Base-by-base conservation (phyloP, 2,113 vertebrate species). In the Lates calcarifer region DNA sequence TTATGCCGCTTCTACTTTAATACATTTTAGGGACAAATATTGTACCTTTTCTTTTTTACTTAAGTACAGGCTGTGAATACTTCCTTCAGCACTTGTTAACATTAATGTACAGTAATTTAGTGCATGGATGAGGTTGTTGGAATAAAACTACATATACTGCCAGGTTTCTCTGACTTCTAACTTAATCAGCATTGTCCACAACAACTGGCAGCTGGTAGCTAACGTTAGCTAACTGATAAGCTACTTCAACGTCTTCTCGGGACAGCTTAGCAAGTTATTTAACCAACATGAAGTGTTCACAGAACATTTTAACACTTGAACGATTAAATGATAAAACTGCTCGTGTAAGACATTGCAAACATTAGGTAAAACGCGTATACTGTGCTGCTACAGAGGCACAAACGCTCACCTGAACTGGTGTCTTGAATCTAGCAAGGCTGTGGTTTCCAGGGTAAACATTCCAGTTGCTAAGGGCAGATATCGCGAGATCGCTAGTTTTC, bases 391-490 rank as follows among this genome's bases (percentile, higher is more conserved):
- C 24, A 43, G 1, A 35, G 6, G 22, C 72, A 80, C 13, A 81
- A 49, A 64, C 6, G 3, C 76, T 85, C 69, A 87, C 87, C 75
- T 68, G 22, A 13, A 47, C 29, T 24, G 53, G 71, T 67, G 79
- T 20, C 73, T 49, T 66, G 84, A 65, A 70, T 35, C n/a, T 11
- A 12, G 31, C 6, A 4, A 49, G 20, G 5, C 60, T 60, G 0
- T 24, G 70, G 91, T 90, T 81, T 75, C 92, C 66, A 93, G 22
- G 80, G 84, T n/a, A 90, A 94, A 94, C 93, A 81, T 33, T 49
- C 11, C 57, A 6, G 94, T 95, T 93, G 83, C 88, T 78, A 94
- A 0, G 91, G 45, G 51, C 26, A 85, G 49, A 57, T 74, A 77
- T 93, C 92, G 92, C 91, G 90, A 92, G 89, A 91, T 31, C 17